Percentiles rank a stretch among this genome's conserved stretches.
Evolutionary conservation across 2,888 invertebrate genomes (phyloP).

Genomic region (Syrista parreyssii): DNA sequence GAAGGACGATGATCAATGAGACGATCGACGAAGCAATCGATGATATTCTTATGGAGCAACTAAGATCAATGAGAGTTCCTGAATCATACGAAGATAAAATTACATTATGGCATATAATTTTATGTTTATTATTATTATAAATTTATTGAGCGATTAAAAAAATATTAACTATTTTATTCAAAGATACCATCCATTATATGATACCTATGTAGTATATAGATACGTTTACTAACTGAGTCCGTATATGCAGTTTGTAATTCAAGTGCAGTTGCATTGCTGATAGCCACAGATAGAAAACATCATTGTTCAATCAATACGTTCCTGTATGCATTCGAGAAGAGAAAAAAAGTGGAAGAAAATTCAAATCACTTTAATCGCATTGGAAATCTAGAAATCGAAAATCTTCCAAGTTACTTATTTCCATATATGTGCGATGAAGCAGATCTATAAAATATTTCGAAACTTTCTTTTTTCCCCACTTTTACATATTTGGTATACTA

Average conservation of each 20-base stretch:
- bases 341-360: background rate
- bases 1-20: background rate
- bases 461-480: background rate
- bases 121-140: background rate
- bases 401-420: background rate
- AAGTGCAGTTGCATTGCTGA: background rate
- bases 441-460: background rate
- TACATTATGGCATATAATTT: background rate
- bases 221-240: background rate
- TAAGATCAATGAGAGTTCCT: background rate
- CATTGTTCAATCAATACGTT: background rate
- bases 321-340: background rate
- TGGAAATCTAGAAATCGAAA: background rate
- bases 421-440: background rate
- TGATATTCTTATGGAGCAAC: background rate
- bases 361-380: background rate
- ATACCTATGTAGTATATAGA: background rate
- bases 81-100: background rate
- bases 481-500: background rate
- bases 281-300: background rate
- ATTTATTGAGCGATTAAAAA: background rate
- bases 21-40: background rate
- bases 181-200: background rate
- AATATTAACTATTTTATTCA: background rate
- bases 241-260: background rate